Conservation (phyloP, 23 tunicate species). For the Ciona savignyi region DNA sequence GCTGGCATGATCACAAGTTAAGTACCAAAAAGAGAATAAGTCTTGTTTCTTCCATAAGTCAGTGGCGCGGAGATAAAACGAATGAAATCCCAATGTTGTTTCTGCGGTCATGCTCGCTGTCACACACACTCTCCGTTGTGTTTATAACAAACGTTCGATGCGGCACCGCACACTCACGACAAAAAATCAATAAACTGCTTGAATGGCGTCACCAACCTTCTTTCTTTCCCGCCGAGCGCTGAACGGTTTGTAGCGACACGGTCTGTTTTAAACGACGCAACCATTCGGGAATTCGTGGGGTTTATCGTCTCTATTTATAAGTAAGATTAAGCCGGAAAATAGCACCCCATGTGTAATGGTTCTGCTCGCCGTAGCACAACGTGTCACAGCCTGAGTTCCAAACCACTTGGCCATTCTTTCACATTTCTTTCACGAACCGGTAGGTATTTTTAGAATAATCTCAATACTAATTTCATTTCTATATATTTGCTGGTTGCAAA, state of each 20-base stretch:
- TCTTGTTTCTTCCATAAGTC: neutral
- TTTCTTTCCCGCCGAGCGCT: constrained; percentile 5
- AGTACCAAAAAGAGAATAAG: neutral
- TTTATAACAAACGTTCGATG: neutral
- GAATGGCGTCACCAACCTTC: constrained; percentile 9
- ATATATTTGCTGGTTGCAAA: too few relatives aligned
- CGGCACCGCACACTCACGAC: neutral
- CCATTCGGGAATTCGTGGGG: constrained; percentile 2
- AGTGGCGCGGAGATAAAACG: neutral
- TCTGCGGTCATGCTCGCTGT: neutral
- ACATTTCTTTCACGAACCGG: too few relatives aligned
- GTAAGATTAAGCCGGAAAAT: neutral
- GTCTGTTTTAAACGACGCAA: neutral
- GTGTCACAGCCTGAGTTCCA: neutral
- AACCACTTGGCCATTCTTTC: too few relatives aligned
- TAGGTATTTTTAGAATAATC: too few relatives aligned
- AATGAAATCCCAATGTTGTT: neutral
- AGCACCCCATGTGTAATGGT: neutral
- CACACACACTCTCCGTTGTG: neutral
- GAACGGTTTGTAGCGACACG: neutral
- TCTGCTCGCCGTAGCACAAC: neutral
- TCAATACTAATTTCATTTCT: too few relatives aligned
- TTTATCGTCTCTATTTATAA: neutral
- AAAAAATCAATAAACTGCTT: neutral
- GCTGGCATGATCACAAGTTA: neutral